Evolutionary conservation across 2,888 invertebrate species (phyloP), one percentile per base, ranked within the genome.

Genomic region (Iphiclides podalirius): DNA sequence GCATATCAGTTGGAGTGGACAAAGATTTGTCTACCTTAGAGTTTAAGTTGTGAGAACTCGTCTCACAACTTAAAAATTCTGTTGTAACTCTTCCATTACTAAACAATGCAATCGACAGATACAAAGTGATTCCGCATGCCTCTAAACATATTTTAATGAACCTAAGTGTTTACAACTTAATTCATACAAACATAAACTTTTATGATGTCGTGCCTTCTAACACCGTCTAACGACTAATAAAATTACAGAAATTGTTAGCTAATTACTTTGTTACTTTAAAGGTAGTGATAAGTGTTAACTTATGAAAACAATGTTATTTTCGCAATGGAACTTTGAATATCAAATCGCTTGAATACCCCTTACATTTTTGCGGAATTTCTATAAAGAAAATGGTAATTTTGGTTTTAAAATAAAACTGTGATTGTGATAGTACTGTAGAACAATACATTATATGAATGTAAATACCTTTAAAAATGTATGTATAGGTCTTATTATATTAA

Each of bases 161-260:
- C 11, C 11, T 15, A 9, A 13, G 13, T 8, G 11, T 47, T n/a
- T 47, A 47, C 41, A 47, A 41, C 40, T 47, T 47, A 47, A 47
- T 47, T 41, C 47, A 12, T 15, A 8, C n/a, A 28, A 41, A 20
- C 28, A 40, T 41, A 41, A 41, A 31, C 31, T 26, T 49, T 48
- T 33, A 49, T 20, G 43, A 16, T n/a, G 13, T 49, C 43, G 48
- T 43, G 43, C 38, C 48, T 38, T 23, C 36, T 34, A 49, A 12
- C 48, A 38, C 38, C 13, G 15, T 38, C 42, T 38, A 43, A 43
- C 33, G 38, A 34, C 38, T 43, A 43, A 43, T 49, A 43, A 49
- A 38, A 49, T 43, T 38, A 49, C 38, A 49, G 15, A 36, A 48
- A 49, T 23, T 34, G 38, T 49, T 34, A 38, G 43, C 48, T 49